Evolutionary conservation across 2,113 vertebrate species (phyloP).

Genomic region (Uria lomvia): DNA sequence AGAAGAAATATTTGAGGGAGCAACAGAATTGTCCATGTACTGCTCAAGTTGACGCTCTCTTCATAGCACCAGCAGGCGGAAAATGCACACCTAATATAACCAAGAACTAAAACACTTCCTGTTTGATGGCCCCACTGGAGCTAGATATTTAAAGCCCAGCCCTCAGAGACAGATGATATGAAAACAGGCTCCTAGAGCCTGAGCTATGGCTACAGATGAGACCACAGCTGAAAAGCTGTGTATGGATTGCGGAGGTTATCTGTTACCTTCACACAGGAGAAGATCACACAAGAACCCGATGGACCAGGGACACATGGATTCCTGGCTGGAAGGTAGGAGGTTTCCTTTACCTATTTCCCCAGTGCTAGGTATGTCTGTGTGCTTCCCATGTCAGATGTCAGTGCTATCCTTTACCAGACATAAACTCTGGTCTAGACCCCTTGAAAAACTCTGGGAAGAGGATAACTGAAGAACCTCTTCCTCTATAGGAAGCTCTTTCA

Average conservation of each 20-base stretch:
- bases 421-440: not conserved
- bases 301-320: not conserved
- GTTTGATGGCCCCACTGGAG: not conserved
- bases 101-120: not conserved
- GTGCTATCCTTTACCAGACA: not conserved
- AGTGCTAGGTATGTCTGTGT: not conserved
- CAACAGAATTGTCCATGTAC: not conserved
- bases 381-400: not conserved
- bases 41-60: not conserved
- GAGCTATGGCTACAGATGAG: not conserved
- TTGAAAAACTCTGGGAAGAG: not conserved
- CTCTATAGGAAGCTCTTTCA: not conserved
- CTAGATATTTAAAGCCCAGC: not conserved
- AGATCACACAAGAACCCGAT: not conserved
- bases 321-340: not conserved
- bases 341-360: not conserved
- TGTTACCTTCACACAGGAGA: not conserved
- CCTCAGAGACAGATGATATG: not conserved
- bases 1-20: not conserved
- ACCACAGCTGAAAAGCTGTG: not conserved
- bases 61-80: not conserved
- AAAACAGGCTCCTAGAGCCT: not conserved
- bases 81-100: not conserved
- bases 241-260: not conserved
- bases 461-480: not conserved